Evolutionary conservation across 2,888 invertebrate species (phyloP).

Genomic region (Nemurella pictetii): DNA sequence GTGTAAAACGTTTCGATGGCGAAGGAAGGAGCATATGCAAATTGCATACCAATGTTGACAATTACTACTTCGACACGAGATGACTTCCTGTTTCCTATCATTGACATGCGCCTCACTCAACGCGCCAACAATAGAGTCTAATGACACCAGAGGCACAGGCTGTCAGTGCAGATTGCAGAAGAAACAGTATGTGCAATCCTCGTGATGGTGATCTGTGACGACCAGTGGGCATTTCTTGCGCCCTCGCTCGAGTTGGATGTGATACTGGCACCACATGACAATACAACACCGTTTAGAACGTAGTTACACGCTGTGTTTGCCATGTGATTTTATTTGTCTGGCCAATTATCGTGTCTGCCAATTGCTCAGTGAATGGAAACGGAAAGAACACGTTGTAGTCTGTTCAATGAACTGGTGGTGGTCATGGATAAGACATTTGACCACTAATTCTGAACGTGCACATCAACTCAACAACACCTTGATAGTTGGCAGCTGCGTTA

Average conservation of each 20-base stretch:
- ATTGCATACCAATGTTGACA: neutral
- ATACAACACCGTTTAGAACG: neutral
- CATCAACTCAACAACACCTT: no score
- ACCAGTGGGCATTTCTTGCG: neutral
- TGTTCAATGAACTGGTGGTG: neutral
- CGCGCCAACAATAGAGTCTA: neutral
- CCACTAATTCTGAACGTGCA: neutral
- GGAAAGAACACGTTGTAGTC: neutral
- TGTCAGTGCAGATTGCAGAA: no score
- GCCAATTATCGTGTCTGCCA: neutral
- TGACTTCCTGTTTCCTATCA: neutral
- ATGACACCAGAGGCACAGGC: neutral
- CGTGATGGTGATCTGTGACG: neutral
- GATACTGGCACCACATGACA: neutral
- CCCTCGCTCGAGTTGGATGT: neutral
- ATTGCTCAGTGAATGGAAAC: neutral
- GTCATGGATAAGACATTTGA: neutral
- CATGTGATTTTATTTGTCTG: neutral
- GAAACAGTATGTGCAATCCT: no score
- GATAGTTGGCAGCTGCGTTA: neutral
- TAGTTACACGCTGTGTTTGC: neutral
- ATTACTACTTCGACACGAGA: neutral
- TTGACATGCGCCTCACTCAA: neutral
- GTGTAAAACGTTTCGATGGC: neutral
- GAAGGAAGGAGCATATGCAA: neutral